Conservation (phyloP, 2,888 invertebrate genomes). For the Drosophila eohydei region DNA sequence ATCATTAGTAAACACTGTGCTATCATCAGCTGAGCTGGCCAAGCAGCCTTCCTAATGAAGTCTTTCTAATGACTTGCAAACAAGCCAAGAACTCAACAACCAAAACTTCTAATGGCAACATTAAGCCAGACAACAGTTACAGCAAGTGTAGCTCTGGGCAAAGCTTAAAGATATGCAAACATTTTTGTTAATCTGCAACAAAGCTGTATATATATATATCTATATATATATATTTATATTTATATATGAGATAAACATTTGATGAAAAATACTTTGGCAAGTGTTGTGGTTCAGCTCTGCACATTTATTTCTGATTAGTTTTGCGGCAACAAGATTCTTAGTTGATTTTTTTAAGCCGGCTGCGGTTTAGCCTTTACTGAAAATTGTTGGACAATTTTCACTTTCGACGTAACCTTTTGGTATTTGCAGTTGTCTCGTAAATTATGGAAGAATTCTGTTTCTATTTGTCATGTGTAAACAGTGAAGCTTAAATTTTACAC, state of each 20-base stretch:
- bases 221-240: neutral
- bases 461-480: slow-evolving; percentile 32
- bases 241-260: slow-evolving; percentile 16
- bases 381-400: slow-evolving; percentile 45
- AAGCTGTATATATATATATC: slow-evolving; percentile 13
- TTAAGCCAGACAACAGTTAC: slow-evolving; percentile 9
- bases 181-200: slow-evolving; percentile 53
- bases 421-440: slow-evolving; percentile 47
- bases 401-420: slow-evolving; percentile 47
- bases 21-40: slow-evolving; percentile 34
- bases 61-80: slow-evolving; percentile 62
- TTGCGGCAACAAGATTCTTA: slow-evolving; percentile 21
- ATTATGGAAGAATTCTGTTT: slow-evolving; percentile 35
- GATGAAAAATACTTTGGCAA: slow-evolving; percentile 33
- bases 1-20: slow-evolving; percentile 33
- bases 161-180: slow-evolving; percentile 40
- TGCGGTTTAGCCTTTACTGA: slow-evolving; percentile 15
- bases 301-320: slow-evolving; percentile 36
- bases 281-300: slow-evolving; percentile 14
- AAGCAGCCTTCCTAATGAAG: slow-evolving; percentile 40
- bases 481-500: slow-evolving; percentile 18
- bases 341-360: slow-evolving; percentile 11
- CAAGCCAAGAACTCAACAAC: slow-evolving; percentile 43
- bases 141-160: slow-evolving; percentile 11
- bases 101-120: slow-evolving; percentile 29